phyloP scores from a whole-genome alignment of 2,113 vertebrate species.

The Balaeniceps rex region DNA sequence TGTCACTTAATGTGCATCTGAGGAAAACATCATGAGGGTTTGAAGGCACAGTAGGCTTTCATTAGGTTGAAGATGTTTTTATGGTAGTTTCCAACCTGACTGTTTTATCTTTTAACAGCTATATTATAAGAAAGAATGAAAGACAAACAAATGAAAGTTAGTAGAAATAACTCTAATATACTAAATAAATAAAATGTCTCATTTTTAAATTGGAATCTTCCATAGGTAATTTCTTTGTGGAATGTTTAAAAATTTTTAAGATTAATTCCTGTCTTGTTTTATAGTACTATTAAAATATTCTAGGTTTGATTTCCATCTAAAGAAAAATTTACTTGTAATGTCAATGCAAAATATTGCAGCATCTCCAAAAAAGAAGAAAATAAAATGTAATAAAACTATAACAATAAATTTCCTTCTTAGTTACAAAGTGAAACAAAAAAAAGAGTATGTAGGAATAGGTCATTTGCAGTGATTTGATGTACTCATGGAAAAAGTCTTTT shows the following conservation, averaged over 20 bases:
- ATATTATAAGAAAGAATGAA: neutral
- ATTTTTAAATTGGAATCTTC: neutral
- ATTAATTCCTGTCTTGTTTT: neutral
- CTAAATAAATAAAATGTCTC: neutral
- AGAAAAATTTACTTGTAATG: neutral
- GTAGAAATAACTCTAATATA: neutral
- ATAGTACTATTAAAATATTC: neutral
- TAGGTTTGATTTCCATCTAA: neutral
- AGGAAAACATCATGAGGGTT: neutral
- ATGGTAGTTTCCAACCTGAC: neutral
- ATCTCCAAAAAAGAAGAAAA: neutral
- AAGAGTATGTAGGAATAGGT: neutral
- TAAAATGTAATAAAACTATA: neutral
- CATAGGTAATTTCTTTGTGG: neutral
- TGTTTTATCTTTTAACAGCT: neutral
- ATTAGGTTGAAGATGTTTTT: neutral
- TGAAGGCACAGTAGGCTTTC: neutral
- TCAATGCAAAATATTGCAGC: neutral
- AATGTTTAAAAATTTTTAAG: neutral
- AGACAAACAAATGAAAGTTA: neutral
- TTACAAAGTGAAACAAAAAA: neutral
- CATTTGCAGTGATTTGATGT: neutral
- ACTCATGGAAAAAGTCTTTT: neutral
- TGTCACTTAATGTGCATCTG: neutral
- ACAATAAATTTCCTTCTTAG: neutral